Evolutionary conservation across 2,797 vertebrate genomes (phyloP).

Genomic region (Spinus pinus): DNA sequence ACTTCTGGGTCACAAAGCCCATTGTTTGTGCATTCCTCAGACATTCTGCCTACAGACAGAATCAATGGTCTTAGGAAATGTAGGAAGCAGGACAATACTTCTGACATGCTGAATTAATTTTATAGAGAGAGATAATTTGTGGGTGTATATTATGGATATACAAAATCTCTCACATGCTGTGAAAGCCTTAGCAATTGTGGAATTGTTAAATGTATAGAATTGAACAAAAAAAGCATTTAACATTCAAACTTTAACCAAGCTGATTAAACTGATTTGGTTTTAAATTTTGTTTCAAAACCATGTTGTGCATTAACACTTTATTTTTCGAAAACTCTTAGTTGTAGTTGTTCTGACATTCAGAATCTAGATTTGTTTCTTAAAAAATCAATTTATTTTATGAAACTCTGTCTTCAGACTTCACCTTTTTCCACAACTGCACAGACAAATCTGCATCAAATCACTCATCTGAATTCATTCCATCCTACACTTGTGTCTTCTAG

Average conservation of each 20-base stretch:
- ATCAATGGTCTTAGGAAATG: background rate
- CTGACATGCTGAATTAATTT: background rate
- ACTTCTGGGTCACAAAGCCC: background rate
- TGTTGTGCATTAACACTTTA: background rate
- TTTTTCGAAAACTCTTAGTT: background rate
- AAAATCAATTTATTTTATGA: background rate
- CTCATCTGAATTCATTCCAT: background rate
- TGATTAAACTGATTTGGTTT: background rate
- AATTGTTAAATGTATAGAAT: background rate
- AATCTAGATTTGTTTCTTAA: background rate
- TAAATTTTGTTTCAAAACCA: background rate
- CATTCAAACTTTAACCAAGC: background rate
- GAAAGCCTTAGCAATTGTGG: background rate
- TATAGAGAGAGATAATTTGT: background rate
- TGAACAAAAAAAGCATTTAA: background rate
- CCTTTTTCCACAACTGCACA: background rate
- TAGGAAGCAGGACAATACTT: background rate
- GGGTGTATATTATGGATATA: background rate
- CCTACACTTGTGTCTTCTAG: background rate
- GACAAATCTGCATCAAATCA: background rate
- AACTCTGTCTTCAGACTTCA: background rate
- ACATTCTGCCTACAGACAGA: background rate
- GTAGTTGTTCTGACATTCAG: background rate
- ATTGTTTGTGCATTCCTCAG: background rate
- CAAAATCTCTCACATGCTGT: background rate